These are phyloP conservation scores for Oreochromis aureus DNA, from an alignment of 2,113 vertebrate species.

Conservation along the genomic window DNA sequence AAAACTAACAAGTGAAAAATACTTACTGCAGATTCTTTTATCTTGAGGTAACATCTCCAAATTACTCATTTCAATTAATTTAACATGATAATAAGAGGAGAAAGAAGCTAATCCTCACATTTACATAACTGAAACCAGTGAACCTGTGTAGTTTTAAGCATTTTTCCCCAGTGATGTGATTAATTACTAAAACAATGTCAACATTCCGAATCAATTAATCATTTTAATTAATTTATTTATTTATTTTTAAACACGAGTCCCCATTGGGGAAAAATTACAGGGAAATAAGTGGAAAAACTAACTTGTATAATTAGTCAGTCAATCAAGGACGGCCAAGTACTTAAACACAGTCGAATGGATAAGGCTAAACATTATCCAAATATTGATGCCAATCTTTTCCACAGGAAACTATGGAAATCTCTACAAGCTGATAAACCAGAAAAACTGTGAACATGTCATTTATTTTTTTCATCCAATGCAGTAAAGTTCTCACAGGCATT, in stretches of 20 bases:
- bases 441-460: neutral
- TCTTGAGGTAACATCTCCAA: neutral
- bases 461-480: neutral
- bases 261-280: neutral
- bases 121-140: neutral
- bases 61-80: neutral
- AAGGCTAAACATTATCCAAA: neutral
- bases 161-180: neutral
- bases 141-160: neutral
- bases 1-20: neutral
- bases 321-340: neutral
- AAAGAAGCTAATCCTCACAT: neutral
- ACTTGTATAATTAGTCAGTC: neutral
- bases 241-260: neutral
- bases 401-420: neutral
- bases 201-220: neutral
- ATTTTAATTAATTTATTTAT: fast-evolving
- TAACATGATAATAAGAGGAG: neutral
- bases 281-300: neutral
- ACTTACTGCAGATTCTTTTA: neutral
- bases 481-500: neutral
- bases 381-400: neutral
- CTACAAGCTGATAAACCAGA: neutral
- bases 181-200: neutral
- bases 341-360: neutral